These are phyloP conservation scores for Lethenteron camtschaticum DNA, from an alignment of 2,113 vertebrate genomes.

Conservation along the genomic window DNA sequence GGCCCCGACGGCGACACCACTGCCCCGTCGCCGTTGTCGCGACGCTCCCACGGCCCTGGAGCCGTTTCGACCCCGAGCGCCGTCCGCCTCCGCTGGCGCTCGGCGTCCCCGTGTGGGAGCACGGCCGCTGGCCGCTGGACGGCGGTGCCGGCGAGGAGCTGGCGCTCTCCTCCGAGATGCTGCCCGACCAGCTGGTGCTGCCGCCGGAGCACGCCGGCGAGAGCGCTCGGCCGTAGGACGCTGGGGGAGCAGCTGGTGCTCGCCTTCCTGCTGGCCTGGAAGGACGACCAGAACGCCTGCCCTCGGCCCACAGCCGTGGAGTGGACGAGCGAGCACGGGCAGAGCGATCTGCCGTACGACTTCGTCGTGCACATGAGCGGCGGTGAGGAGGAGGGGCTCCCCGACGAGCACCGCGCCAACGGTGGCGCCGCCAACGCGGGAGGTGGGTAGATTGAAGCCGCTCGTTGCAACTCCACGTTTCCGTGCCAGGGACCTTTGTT, in stretches of 20 bases:
- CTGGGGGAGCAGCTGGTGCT: slow-evolving; percentile 34
- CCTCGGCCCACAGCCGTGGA: slow-evolving; percentile 16
- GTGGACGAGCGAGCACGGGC: slow-evolving; percentile 28
- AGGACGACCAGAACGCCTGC: slow-evolving; percentile 12
- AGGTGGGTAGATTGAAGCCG: too few relatives aligned
- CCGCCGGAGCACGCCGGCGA: slow-evolving; percentile 16
- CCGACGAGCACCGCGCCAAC: too few relatives aligned
- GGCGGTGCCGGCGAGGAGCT: slow-evolving; percentile 26
- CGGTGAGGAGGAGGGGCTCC: too few relatives aligned
- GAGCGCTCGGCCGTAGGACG: slow-evolving; percentile 17
- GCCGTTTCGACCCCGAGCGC: too few relatives aligned
- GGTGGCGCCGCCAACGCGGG: too few relatives aligned
- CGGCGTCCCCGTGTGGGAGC: slow-evolving; percentile 22
- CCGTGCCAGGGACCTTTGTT: too few relatives aligned
- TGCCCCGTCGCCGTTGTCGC: too few relatives aligned
- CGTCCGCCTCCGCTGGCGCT: slow-evolving; percentile 19
- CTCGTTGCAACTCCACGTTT: too few relatives aligned
- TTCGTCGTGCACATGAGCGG: slow-evolving; percentile 19
- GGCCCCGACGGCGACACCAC: too few relatives aligned
- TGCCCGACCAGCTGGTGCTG: slow-evolving; percentile 18
- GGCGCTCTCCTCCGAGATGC: slow-evolving; percentile 15
- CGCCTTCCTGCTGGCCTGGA: slow-evolving; percentile 30
- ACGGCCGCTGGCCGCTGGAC: slow-evolving; percentile 7
- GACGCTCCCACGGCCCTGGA: too few relatives aligned
- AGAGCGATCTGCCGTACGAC: slow-evolving; percentile 32